These are phyloP conservation scores for Thalassarche chlororhynchos DNA, from an alignment of 2,113 vertebrate species.

Conservation along the genomic window DNA sequence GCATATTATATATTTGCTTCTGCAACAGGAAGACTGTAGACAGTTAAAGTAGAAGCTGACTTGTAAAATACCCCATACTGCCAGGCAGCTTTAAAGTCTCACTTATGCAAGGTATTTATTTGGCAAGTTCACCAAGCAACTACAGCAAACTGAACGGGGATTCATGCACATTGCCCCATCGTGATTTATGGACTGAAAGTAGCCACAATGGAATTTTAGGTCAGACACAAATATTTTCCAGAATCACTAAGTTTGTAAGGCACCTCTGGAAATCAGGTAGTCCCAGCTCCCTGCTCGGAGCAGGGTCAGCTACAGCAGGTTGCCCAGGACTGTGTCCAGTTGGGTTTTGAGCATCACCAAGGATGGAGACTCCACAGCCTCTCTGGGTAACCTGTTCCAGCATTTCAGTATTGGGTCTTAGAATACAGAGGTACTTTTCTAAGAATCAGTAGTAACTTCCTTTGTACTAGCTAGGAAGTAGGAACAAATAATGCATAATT, in stretches of 20 bases:
- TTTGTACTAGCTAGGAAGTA: background rate
- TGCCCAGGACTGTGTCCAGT: background rate
- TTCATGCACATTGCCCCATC: accelerated
- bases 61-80: background rate
- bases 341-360: background rate
- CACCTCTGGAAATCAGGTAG: background rate
- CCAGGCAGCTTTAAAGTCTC: background rate
- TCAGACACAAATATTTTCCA: background rate
- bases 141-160: background rate
- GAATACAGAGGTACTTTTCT: background rate
- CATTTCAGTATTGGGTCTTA: background rate
- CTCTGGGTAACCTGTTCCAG: background rate
- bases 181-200: background rate
- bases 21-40: background rate
- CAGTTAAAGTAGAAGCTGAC: background rate
- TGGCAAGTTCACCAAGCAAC: background rate
- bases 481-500: background rate
- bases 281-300: background rate
- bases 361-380: background rate
- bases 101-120: background rate
- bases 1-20: background rate
- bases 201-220: background rate
- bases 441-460: background rate
- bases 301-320: background rate
- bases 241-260: background rate